Evolutionary conservation across 2,797 vertebrate species (phyloP), one percentile per base, ranked within the genome.

Genomic region (Periparus ater): DNA sequence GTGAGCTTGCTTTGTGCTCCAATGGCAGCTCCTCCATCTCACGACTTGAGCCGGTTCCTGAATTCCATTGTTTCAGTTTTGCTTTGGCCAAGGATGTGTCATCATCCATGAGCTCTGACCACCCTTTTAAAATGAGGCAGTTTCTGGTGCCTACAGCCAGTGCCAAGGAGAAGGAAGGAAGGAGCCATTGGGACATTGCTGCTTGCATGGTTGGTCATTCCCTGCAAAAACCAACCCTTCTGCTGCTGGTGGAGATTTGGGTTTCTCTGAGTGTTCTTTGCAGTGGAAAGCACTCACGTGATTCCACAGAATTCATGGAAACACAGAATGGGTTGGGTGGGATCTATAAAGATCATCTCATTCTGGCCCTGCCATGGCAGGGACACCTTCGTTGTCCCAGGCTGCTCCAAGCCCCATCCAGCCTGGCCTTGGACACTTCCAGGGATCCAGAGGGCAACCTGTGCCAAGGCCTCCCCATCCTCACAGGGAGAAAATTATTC

Each of bases 21-120:
- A 22, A 1, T 13, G 38, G 58, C 81, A 68, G 57, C 75, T 82
- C 75, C 72, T 85, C 72, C 47, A 65, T 53, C 72, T 74, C 81
- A 58, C 15, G 30, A 34, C 25, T 38, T 13, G 32, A 1, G 2
- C 34, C 3, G 1, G 36, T 76, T 82, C 75, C 72, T 9, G 20
- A 82, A 71, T 80, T 87, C 58, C 67, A 8, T 67, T 74, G 67
- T 75, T 88, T 61, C 47, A 18, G 62, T 62, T 93, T 91, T 88
- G 66, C 44, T 86, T 89, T 21, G 67, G 74, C 42, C 71, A 47
- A 51, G 54, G 17, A 23, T 23, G 29, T 77, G 48, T 15, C 60
- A 40, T 12, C 76, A 17, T 38, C 22, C 11, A 3, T 15, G 55
- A 70, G 63, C 57, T 29, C 30, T 53, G 47, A n/a, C 23, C 54